Evolutionary conservation across 2,113 vertebrate genomes (phyloP), one percentile per base, ranked within the genome.

Genomic region (Cochlearius cochlearius): DNA sequence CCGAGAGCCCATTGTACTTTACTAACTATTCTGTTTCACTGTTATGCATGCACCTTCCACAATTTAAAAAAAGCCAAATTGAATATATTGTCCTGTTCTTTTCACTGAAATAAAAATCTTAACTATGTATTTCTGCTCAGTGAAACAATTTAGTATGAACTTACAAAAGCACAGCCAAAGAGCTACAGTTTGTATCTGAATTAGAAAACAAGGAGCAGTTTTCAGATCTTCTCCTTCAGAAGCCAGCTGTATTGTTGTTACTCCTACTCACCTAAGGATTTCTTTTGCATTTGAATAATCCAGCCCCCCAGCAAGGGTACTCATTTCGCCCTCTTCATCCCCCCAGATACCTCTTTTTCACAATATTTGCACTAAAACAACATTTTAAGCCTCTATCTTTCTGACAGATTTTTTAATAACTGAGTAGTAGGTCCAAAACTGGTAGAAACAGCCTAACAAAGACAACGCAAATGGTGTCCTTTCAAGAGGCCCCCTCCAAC

Each of bases 391-490:
- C 7, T 66, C 19, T 45, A 5, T 4, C 1, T 3, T 4, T 29
- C 11, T 27, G 4, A 26, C 5, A 60, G 12, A 29, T 9, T 49
- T 56, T 26, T 3, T 32, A 22, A 12, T 62, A 83, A 14, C 4
- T 2, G 5, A 39, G 34, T 7, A 34, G 22, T 5, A 76, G 20
- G 1, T 3, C 63, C 2, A 58, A 38, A 38, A 6, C 1, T 30
- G 3, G n/a, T 12, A 22, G 1, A 75, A 74, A 60, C 8, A 78
- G 0, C 5, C 12, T 16, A 3, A 41, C 1, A 39, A 55, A 45
- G 2, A 15, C 9, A 77, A 13, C 1, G 23, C 1, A 8, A 36
- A 32, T 1, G 0, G 2, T 11, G 4, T 7, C 3, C 2, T 69
- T 21, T 73, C 7, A 38, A 11, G 9, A 45, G 1, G 0, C 2